Conservation (phyloP, 2,797 vertebrate species). For the Danio jaintianensis region DNA sequence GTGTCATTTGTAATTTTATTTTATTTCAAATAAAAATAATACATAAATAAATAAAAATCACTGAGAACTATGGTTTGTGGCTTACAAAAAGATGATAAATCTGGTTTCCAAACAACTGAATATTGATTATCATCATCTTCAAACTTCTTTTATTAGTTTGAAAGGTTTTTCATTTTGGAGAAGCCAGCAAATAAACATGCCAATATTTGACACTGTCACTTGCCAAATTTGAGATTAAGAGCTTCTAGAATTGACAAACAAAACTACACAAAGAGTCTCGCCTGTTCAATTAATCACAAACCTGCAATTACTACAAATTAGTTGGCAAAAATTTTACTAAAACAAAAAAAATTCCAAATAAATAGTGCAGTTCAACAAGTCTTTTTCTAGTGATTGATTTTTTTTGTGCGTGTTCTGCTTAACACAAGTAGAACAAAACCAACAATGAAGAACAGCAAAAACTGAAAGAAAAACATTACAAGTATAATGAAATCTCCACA, state of each 20-base stretch:
- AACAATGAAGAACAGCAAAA: background rate
- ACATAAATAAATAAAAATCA: no score
- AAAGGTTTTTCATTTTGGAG: conserved; percentile 32
- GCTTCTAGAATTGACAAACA: conserved; percentile 42
- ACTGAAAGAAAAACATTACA: background rate
- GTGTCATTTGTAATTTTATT: no score
- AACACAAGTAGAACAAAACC: background rate
- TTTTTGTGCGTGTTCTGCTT: background rate
- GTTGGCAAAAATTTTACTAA: background rate
- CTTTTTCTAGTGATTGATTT: background rate
- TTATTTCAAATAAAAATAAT: no score
- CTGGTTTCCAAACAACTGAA: background rate
- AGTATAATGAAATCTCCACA: background rate
- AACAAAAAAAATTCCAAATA: background rate
- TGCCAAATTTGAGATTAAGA: conserved; percentile 39
- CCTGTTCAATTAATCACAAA: conserved; percentile 48
- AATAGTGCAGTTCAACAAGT: background rate
- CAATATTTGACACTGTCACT: background rate
- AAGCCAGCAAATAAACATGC: conserved; percentile 8
- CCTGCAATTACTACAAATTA: conserved; percentile 13
- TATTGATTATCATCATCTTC: background rate
- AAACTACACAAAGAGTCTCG: conserved; percentile 4
- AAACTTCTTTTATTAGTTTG: background rate
- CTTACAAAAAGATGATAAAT: background rate
- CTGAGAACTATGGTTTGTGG: no score